Evolutionary conservation across 2,113 vertebrate genomes (phyloP).

Genomic region (Daubentonia madagascariensis): DNA sequence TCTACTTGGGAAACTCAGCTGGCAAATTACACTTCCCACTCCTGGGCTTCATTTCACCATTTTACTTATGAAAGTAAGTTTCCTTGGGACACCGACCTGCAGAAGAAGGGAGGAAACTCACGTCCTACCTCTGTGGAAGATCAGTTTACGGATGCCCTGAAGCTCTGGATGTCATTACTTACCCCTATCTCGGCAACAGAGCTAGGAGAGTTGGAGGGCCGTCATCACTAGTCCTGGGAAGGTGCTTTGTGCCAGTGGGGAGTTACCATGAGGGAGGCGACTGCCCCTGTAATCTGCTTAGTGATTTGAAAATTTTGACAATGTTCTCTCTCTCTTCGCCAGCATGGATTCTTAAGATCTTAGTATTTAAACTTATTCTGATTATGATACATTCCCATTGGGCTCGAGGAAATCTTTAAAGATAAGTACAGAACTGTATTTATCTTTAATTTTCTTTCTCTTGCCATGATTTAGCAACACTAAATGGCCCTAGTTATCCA

Average conservation of each 20-base stretch:
- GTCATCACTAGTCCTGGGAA: background rate
- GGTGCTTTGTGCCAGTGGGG: background rate
- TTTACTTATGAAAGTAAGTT: background rate
- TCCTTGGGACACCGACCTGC: background rate
- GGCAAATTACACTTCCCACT: rapidly evolving
- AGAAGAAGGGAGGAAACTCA: background rate
- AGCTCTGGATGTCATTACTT: background rate
- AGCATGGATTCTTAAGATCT: background rate
- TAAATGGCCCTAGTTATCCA: background rate
- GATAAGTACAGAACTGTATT: background rate
- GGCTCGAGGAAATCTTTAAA: no score
- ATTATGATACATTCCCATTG: background rate
- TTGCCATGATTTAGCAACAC: background rate
- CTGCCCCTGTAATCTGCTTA: background rate
- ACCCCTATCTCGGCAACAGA: background rate
- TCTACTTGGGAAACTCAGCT: background rate
- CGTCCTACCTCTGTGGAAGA: background rate
- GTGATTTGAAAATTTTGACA: background rate
- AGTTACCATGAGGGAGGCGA: background rate
- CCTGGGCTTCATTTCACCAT: background rate
- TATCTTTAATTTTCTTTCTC: background rate
- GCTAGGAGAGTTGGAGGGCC: background rate
- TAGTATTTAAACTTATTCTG: background rate
- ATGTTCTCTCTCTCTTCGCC: background rate
- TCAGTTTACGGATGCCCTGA: background rate